Conservation (phyloP, 1,140 invertebrate species). For the Drosophila pseudoananassae region DNA sequence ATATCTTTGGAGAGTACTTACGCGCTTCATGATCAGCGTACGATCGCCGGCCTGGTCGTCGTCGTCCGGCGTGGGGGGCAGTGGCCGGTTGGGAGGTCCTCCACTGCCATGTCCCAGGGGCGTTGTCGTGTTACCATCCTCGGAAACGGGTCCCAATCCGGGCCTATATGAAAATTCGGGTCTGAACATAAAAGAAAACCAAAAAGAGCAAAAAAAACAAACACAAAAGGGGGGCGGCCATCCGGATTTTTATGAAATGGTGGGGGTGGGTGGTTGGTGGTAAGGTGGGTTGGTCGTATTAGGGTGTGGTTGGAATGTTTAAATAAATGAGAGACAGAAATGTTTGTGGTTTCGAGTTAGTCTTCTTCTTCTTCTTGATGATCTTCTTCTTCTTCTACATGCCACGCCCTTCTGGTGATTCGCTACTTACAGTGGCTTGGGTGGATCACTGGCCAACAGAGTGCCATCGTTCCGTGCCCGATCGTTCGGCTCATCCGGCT, state of each 20-base stretch:
- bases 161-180: slow-evolving; percentile 95
- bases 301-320: slow-evolving; percentile 20
- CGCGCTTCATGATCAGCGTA: slow-evolving; percentile 95
- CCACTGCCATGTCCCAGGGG: slow-evolving; percentile 85
- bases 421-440: slow-evolving; percentile 95
- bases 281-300: slow-evolving; percentile 16
- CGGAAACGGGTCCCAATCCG: slow-evolving; percentile 86
- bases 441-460: slow-evolving; percentile 96
- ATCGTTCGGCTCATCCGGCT: slow-evolving; percentile 88
- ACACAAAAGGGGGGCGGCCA: slow-evolving; percentile 48
- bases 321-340: slow-evolving; percentile 61
- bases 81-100: slow-evolving; percentile 94
- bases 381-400: slow-evolving; percentile 1
- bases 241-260: slow-evolving; percentile 37
- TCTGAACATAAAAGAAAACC: slow-evolving; percentile 85
- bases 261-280: slow-evolving; percentile 41
- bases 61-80: slow-evolving; percentile 96
- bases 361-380: no score
- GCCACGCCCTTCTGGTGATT: slow-evolving; percentile 58
- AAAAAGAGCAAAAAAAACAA: slow-evolving; percentile 53
- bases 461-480: slow-evolving; percentile 95
- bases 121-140: slow-evolving; percentile 82
- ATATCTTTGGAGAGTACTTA: slow-evolving; percentile 85
- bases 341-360: slow-evolving; percentile 54
- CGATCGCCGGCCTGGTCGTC: slow-evolving; percentile 91